Percentiles rank a stretch among this genome's conserved stretches.
phyloP scores from a whole-genome alignment of 1,140 invertebrate genomes.

The Hypothenemus hampei region DNA sequence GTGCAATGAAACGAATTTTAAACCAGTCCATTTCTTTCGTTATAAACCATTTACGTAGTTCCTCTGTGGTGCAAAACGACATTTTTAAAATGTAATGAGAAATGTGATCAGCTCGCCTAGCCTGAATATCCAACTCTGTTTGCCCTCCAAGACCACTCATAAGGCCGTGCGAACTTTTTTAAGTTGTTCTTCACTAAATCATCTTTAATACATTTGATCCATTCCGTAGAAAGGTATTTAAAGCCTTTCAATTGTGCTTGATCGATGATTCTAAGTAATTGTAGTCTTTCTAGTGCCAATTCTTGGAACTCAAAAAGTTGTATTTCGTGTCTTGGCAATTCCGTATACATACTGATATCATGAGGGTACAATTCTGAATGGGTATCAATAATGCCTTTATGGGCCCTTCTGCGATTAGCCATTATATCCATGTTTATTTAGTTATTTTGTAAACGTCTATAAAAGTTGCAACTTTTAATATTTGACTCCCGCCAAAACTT shows the following conservation, averaged over 20 bases:
- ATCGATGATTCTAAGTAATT: conserved; percentile 71
- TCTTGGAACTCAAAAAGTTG: conserved; percentile 83
- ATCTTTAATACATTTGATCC: conserved; percentile 60
- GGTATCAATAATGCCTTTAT: conserved; percentile 20
- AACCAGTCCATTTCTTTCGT: conserved; percentile 87
- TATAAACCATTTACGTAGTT: conserved; percentile 85
- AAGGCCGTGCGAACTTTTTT: conserved; percentile 49
- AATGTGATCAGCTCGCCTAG: conserved; percentile 74
- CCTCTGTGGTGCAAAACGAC: conserved; percentile 84
- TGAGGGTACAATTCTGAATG: conserved; percentile 56
- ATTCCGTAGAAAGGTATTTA: conserved; percentile 64
- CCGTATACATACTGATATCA: conserved; percentile 73
- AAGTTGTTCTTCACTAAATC: conserved; percentile 68
- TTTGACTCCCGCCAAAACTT: too few relatives aligned
- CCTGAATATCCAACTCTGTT: conserved; percentile 57
- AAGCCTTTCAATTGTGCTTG: conserved; percentile 60
- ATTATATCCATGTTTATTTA: conserved; percentile 39
- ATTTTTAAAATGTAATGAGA: conserved; percentile 91
- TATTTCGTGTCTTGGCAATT: conserved; percentile 70
- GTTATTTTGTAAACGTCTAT: too few relatives aligned
- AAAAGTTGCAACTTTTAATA: too few relatives aligned
- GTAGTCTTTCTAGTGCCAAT: conserved; percentile 76
- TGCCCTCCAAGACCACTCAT: conserved; percentile 33
- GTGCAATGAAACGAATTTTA: conserved; percentile 68
- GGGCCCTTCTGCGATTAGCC: conserved; percentile 27